A percentile compares a stretch with the other conserved stretches of the same genome.
These are phyloP conservation scores for Brotula barbata DNA, from an alignment of 2,797 vertebrate species.

Conservation along the genomic window DNA sequence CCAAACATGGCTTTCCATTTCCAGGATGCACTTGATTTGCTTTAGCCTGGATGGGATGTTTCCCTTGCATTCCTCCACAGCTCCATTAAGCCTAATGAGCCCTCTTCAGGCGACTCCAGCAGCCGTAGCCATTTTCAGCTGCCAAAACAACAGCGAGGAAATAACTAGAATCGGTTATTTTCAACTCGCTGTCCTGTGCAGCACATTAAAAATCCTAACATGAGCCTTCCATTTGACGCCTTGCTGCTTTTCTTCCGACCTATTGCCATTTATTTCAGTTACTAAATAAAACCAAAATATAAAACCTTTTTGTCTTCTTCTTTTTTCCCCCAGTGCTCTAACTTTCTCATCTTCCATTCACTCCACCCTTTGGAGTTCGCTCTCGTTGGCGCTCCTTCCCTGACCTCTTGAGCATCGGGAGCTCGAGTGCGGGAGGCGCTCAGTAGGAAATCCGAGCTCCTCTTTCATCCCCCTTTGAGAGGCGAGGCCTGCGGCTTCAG, in stretches of 20 bases:
- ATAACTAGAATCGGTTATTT: conserved; percentile 40
- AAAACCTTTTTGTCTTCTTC: not conserved
- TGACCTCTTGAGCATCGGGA: conserved; percentile 41
- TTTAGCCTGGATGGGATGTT: conserved; percentile 49
- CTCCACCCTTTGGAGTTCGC: conserved; percentile 27
- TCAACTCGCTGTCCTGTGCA: conserved; percentile 9
- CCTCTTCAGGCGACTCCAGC: conserved; percentile 28
- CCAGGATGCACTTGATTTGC: conserved; percentile 48
- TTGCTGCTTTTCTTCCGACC: conserved; percentile 14
- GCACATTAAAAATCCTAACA: not conserved
- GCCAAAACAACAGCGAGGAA: conserved; percentile 40
- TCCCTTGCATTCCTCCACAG: conserved; percentile 39
- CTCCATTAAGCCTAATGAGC: conserved; percentile 65
- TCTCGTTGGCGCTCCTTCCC: conserved; percentile 13
- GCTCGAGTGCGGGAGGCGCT: conserved; percentile 28
- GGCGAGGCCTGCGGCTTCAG: conserved; percentile 41
- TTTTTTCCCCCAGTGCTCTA: not conserved
- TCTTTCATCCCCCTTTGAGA: conserved; percentile 43
- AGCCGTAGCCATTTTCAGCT: conserved; percentile 43
- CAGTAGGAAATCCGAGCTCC: conserved; percentile 41
- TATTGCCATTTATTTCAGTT: conserved; percentile 1
- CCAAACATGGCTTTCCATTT: conserved; percentile 44
- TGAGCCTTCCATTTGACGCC: conserved; percentile 28
- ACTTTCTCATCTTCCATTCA: conserved; percentile 11
- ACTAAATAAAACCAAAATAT: conserved; percentile 21